Conservation (phyloP, 2,797 vertebrate genomes). For the Falco concolor region DNA sequence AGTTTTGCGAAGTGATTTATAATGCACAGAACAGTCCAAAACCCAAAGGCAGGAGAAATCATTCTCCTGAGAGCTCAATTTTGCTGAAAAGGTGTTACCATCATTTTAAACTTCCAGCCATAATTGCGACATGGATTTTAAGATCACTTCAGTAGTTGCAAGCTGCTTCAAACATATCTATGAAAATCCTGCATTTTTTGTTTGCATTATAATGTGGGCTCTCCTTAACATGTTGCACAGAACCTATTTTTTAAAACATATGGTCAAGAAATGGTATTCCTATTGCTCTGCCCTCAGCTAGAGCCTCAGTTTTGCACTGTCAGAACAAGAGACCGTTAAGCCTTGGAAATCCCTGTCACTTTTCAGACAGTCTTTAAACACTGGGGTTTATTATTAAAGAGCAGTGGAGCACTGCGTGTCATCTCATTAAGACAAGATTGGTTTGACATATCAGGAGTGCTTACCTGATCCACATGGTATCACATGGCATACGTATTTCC, state of each 20-base stretch:
- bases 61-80: neutral
- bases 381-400: neutral
- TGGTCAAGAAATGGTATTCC: neutral
- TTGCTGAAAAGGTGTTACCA: neutral
- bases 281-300: neutral
- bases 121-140: neutral
- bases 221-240: neutral
- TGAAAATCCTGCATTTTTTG: neutral
- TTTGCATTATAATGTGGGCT: neutral
- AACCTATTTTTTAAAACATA: neutral
- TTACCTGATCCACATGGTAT: neutral
- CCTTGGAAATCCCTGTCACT: neutral
- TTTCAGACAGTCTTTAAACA: neutral
- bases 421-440: neutral
- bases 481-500: accelerated
- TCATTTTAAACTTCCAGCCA: neutral
- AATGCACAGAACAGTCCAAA: neutral
- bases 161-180: neutral
- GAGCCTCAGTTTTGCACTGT: neutral
- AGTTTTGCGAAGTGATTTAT: neutral
- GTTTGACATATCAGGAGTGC: neutral
- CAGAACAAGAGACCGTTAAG: neutral
- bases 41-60: neutral
- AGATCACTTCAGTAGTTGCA: neutral
- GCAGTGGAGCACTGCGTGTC: neutral